Base-by-base conservation (phyloP, 2,888 invertebrate species). In the Creontiades dilutus region DNA sequence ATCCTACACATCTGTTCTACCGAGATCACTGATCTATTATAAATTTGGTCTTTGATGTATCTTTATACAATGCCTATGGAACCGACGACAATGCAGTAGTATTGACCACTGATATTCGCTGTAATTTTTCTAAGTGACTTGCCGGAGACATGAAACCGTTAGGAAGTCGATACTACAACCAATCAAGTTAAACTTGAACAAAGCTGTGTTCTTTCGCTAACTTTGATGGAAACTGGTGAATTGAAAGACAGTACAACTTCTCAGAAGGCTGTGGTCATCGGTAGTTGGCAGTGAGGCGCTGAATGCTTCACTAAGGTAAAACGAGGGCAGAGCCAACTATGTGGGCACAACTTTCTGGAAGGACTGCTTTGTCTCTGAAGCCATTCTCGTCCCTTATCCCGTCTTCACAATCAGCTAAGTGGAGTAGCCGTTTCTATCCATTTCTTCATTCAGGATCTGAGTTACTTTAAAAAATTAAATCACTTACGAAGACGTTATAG, bases 401-500 rank as follows among this genome's bases (percentile, higher is more conserved):
- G 16, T 12, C 37, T 37, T 57, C n/a, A 68, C 68, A 68, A 68
- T 68, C 68, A 23, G 68, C 68, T 68, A 68, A 68, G 68, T 68
- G 68, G 19, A 27, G 68, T 68, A 19, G 9, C 23, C 68, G 68
- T n/a, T n/a, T n/a, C n/a, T n/a, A n/a, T 23, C 68, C 68, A 37
- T 37, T 37, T 7, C 37, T 37, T 37, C 37, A 37, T 37, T 37
- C 7, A 37, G 37, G 37, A 37, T 37, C 37, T 37, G 37, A 37
- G 37, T 37, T 37, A 37, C 37, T 2, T 37, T 37, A 37, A 2
- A 37, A n/a, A 37, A 37, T 7, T 37, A 37, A 4, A 37, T 37
- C 37, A 37, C 37, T 37, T 7, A 37, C 37, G 37, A 37, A 7
- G 37, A 37, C 37, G 37, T 4, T 37, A n/a, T 37, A 7, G 37